phyloP scores from a whole-genome alignment of 2,113 vertebrate genomes.

The Equus przewalskii region DNA sequence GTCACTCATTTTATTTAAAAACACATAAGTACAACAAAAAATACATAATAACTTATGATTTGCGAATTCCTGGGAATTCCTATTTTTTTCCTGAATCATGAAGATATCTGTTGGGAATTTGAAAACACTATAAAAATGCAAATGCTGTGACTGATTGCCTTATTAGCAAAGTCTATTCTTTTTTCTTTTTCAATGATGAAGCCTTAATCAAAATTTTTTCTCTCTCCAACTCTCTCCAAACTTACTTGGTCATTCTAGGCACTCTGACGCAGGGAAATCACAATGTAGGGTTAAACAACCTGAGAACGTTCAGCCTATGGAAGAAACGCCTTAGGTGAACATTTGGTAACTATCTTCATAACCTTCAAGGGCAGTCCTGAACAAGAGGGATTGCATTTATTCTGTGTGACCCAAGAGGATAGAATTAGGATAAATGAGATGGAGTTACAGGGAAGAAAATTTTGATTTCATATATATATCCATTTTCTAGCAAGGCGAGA shows the following conservation, averaged over 20 bases:
- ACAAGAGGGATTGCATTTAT: conserved; percentile 20
- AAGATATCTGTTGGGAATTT: neutral
- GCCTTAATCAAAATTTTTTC: neutral
- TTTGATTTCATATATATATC: neutral
- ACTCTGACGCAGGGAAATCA: neutral
- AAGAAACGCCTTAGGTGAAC: neutral
- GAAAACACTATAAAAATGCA: neutral
- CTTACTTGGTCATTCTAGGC: neutral
- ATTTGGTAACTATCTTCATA: conserved; percentile 2
- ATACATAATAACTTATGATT: neutral
- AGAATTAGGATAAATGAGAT: conserved; percentile 49
- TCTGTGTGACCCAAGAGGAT: neutral
- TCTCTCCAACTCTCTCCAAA: neutral
- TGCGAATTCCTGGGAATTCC: neutral
- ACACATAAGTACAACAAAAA: neutral
- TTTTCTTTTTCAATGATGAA: neutral
- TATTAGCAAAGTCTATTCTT: neutral
- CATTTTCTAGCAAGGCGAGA: conserved; percentile 17
- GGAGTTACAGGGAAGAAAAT: neutral
- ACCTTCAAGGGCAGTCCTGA: conserved; percentile 2
- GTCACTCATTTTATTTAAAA: neutral
- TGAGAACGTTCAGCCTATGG: neutral
- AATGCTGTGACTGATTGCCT: neutral
- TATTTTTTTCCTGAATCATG: neutral
- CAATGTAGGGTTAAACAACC: neutral